Percentiles rank a stretch among this genome's conserved stretches.
Evolutionary conservation across 1,140 invertebrate species (phyloP).

Genomic region (Lamellibrachia luymesi): DNA sequence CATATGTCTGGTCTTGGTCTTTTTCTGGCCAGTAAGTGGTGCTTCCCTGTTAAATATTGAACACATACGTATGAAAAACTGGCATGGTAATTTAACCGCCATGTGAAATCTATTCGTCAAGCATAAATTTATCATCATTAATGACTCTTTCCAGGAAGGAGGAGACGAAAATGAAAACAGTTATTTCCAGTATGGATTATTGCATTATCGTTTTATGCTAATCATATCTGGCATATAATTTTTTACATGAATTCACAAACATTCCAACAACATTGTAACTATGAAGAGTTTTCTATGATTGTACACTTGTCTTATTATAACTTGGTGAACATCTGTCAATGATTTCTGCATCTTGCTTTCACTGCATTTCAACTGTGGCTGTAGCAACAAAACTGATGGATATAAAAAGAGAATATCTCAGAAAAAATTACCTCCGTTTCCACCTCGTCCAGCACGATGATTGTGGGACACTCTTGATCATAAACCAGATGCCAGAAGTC

Average conservation of each 20-base stretch:
- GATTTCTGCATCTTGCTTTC: not conserved
- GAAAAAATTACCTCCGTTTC: not conserved
- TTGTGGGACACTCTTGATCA: constrained; percentile 51
- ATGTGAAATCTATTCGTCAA: not conserved
- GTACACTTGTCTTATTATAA: not conserved
- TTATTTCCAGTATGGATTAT: not conserved
- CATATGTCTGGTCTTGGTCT: not conserved
- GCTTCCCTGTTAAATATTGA: not conserved
- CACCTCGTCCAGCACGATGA: constrained; percentile 42
- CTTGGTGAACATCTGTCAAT: not conserved
- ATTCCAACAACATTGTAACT: no score
- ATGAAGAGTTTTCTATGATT: no score
- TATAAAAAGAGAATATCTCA: not conserved
- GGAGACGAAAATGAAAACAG: not conserved
- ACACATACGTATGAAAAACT: not conserved
- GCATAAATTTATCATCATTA: not conserved
- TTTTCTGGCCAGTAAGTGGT: not conserved
- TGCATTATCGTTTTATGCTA: not conserved
- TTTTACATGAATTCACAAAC: no score
- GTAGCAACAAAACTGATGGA: no score
- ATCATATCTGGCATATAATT: not conserved
- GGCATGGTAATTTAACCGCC: not conserved
- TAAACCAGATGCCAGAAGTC: constrained; percentile 55
- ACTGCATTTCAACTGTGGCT: not conserved
- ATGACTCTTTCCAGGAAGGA: not conserved